Base-by-base conservation (phyloP, 2,797 vertebrate genomes). In the Myoxocephalus aenaeus region DNA sequence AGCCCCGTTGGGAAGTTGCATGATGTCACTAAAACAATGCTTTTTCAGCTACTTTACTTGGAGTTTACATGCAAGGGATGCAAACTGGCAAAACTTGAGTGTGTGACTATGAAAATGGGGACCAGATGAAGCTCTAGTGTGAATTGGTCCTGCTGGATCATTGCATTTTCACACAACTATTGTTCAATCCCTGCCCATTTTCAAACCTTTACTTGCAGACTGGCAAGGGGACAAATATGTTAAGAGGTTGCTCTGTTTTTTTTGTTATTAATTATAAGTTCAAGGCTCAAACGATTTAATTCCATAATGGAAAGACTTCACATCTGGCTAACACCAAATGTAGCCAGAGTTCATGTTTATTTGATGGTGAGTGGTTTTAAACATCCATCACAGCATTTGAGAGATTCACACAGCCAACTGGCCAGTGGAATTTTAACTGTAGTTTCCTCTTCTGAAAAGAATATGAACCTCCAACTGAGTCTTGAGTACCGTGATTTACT, bases 361-460 rank as follows among this genome's bases (percentile, higher is more conserved):
- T 63, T 66, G 57, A n/a, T 20, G 25, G n/a, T 61, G 9, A 70
- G 64, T 74, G 57, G 38, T 73, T 84, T 79, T 15, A n/a, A 64
- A 53, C n/a, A 58, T 69, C 42, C 58, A 80, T 69, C 64, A 70
- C 18, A 27, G 11, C 32, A 38, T 54, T 4, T 34, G 68, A 18
- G 56, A 40, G 40, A 75, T 63, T 40, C 59, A 46, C 59, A 46
- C 11, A 32, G 73, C 38, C 64, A 44, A 79, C 65, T 67, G 69
- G 74, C 29, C 27, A 8, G 22, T 69, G 29, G 72, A 58, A 58
- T 40, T 56, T 32, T 59, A 50, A 61, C 50, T 70, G 29, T 48
- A 75, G 73, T 77, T 80, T 80, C 71, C 68, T 64, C 51, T 25
- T 18, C 17, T 80, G 56, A 64, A 81, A 73, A 65, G 7, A 70